These are phyloP conservation scores for Drosophila ezoana DNA, from an alignment of 2,888 invertebrate genomes.

Conservation along the genomic window DNA sequence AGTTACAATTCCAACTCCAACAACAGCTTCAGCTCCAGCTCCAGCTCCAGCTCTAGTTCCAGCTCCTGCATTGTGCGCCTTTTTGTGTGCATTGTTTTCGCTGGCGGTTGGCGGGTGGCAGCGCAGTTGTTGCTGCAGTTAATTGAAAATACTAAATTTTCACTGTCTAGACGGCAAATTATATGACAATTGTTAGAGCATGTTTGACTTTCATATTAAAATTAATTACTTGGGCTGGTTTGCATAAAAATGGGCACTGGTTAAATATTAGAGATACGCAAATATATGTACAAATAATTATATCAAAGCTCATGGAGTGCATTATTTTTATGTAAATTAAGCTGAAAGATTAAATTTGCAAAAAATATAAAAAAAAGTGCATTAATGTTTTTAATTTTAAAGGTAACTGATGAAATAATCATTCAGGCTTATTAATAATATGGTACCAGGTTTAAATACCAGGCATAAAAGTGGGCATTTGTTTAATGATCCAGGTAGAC, in stretches of 20 bases:
- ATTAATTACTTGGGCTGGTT: slow-evolving; percentile 79
- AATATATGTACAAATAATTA: neutral
- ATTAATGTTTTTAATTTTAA: too few relatives aligned
- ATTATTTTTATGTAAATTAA: slow-evolving; percentile 8
- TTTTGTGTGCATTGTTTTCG: slow-evolving; percentile 71
- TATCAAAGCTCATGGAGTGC: slow-evolving; percentile 20
- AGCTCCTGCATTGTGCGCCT: slow-evolving; percentile 66
- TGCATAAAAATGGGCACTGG: slow-evolving; percentile 62
- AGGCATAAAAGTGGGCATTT: too few relatives aligned
- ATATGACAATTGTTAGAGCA: slow-evolving; percentile 83
- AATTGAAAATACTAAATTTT: slow-evolving; percentile 84
- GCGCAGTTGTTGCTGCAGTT: slow-evolving; percentile 78
- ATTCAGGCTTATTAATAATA: too few relatives aligned
- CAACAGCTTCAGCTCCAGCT: slow-evolving; percentile 21
- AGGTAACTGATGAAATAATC: too few relatives aligned
- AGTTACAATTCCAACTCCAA: slow-evolving; percentile 32
- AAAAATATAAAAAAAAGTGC: neutral
- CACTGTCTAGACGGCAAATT: slow-evolving; percentile 84
- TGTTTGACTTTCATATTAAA: slow-evolving; percentile 81
- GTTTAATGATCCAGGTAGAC: too few relatives aligned
- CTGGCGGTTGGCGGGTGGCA: slow-evolving; percentile 28
- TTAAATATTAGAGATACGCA: slow-evolving; percentile 44
- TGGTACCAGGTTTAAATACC: too few relatives aligned
- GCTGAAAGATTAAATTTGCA: neutral
- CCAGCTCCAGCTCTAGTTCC: slow-evolving; percentile 12